phyloP scores from a whole-genome alignment of 2,888 invertebrate species.

The Argyresthia albistria region DNA sequence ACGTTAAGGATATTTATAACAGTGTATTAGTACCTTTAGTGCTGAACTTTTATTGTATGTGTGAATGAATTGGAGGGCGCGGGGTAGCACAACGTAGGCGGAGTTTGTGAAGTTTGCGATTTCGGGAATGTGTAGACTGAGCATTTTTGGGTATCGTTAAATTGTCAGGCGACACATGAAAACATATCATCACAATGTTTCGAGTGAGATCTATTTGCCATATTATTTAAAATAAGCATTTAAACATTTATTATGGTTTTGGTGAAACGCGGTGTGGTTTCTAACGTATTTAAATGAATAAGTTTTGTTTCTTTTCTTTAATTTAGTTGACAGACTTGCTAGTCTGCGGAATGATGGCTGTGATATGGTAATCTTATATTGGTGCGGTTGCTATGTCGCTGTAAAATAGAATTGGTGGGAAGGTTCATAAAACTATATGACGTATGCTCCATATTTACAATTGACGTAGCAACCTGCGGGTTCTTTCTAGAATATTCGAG shows the following conservation, averaged over 20 bases:
- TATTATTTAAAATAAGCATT: conserved; percentile 30
- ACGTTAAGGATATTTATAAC: neutral
- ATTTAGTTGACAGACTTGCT: conserved; percentile 10
- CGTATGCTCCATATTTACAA: neutral
- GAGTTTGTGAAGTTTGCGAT: neutral
- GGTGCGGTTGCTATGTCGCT: conserved; percentile 7
- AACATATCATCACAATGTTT: neutral
- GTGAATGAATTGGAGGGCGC: neutral
- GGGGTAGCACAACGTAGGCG: neutral
- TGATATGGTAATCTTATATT: conserved; percentile 18
- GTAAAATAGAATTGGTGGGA: neutral
- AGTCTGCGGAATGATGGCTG: conserved; percentile 31
- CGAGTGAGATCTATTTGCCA: conserved; percentile 16
- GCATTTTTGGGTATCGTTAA: neutral
- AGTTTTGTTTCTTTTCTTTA: conserved; percentile 14
- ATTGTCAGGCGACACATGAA: neutral
- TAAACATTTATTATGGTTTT: conserved; percentile 18
- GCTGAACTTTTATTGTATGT: neutral
- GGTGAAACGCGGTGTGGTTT: conserved; percentile 1
- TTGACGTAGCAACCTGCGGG: neutral
- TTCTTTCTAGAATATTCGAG: neutral
- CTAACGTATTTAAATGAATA: neutral
- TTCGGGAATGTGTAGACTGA: neutral
- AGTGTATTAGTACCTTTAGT: neutral
- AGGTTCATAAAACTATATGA: neutral